phyloP scores from a whole-genome alignment of 1,140 invertebrate genomes.

The Orussus abietinus region DNA sequence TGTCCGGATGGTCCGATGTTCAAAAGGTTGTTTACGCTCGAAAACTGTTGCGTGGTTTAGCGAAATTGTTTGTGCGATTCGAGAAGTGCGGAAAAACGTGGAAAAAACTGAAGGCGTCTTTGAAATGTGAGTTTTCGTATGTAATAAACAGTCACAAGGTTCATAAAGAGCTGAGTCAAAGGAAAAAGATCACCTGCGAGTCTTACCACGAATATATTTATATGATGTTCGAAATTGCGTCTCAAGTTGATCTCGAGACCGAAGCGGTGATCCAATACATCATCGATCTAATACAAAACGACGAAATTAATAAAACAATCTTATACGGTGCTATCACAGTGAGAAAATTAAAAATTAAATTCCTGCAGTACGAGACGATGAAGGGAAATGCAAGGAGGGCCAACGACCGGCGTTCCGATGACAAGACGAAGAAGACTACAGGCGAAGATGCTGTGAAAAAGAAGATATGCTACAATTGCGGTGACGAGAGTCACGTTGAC shows the following conservation, averaged over 20 bases:
- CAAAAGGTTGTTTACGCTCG: slow-evolving; percentile 30
- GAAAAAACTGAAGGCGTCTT: slow-evolving; percentile 10
- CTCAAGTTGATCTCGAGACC: slow-evolving; percentile 16
- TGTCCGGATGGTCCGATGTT: slow-evolving; percentile 25
- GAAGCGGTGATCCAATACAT: slow-evolving; percentile 29
- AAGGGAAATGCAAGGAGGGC: not conserved
- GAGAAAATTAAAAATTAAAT: slow-evolving; percentile 12
- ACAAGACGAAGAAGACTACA: slow-evolving; percentile 1
- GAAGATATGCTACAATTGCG: too few species aligned
- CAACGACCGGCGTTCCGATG: not conserved
- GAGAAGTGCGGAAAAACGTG: slow-evolving; percentile 14
- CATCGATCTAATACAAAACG: slow-evolving; percentile 25
- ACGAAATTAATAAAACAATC: slow-evolving; percentile 14
- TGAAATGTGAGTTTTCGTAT: slow-evolving; percentile 16
- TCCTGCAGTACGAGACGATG: slow-evolving; percentile 10
- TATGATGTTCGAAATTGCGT: slow-evolving; percentile 24
- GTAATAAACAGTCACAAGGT: slow-evolving; percentile 19
- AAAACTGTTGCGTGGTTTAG: slow-evolving; percentile 19
- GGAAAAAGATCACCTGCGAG: slow-evolving; percentile 14
- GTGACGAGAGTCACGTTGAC: too few species aligned
- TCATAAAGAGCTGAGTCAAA: slow-evolving; percentile 13
- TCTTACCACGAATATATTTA: slow-evolving; percentile 20
- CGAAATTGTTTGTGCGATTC: slow-evolving; percentile 20
- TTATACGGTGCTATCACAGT: slow-evolving; percentile 17
- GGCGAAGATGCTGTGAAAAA: slow-evolving; percentile 8